These are phyloP conservation scores for Mesitornis unicolor DNA, from an alignment of 2,113 vertebrate species.

Conservation along the genomic window DNA sequence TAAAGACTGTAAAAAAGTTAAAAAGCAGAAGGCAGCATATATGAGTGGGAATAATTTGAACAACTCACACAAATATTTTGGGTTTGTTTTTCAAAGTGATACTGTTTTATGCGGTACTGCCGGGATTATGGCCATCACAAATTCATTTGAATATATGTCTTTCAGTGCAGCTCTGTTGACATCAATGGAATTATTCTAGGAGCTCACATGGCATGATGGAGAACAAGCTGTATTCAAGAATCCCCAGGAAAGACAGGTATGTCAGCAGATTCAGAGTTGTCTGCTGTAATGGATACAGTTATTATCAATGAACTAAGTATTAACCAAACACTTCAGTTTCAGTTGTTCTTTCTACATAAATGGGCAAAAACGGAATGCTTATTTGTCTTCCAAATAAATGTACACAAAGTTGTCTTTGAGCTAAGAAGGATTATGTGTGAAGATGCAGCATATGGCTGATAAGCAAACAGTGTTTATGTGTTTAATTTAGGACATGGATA, in stretches of 20 bases:
- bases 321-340: neutral
- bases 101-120: neutral
- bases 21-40: neutral
- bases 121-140: neutral
- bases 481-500: neutral
- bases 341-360: neutral
- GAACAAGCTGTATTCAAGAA: neutral
- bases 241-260: neutral
- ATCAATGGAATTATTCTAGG: neutral
- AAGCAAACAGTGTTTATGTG: neutral
- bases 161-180: neutral
- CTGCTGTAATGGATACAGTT: neutral
- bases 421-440: neutral
- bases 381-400: neutral
- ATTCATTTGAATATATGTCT: neutral
- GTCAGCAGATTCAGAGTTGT: neutral
- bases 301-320: neutral
- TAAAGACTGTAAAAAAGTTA: neutral
- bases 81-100: neutral
- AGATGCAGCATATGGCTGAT: neutral
- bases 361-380: neutral
- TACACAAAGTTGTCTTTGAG: neutral
- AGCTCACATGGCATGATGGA: neutral
- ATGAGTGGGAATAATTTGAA: neutral
- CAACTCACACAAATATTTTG: neutral